Evolutionary conservation across 92 coral and sea anemone genomes (phyloP).

Genomic region (Palythoa grandiflora): DNA sequence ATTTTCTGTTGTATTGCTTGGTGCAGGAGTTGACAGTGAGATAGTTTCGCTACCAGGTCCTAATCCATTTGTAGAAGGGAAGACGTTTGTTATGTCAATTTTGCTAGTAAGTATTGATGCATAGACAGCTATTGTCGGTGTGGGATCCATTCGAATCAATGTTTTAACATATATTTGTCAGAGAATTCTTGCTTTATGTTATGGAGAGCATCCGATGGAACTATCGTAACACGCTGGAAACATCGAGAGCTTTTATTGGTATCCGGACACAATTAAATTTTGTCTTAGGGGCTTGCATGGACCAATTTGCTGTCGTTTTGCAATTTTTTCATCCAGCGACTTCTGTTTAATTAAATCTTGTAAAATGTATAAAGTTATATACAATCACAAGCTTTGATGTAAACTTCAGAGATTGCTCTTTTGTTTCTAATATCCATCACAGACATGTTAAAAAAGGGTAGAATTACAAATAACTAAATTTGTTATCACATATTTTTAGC

Average conservation of each 20-base stretch:
- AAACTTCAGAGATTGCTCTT: not conserved
- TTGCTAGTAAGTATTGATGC: not conserved
- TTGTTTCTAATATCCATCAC: too few relatives aligned
- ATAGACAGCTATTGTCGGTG: not conserved
- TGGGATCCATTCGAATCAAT: not conserved
- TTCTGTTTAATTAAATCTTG: not conserved
- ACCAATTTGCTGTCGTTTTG: not conserved
- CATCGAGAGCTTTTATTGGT: conserved; percentile 7
- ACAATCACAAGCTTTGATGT: not conserved
- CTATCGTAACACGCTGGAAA: not conserved
- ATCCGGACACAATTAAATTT: conserved; percentile 37
- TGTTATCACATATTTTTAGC: too few relatives aligned
- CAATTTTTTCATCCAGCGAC: not conserved
- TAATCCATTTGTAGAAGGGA: not conserved
- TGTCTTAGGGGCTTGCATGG: not conserved
- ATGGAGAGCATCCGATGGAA: not conserved
- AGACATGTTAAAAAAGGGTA: too few relatives aligned
- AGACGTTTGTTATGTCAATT: not conserved
- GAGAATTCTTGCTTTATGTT: not conserved
- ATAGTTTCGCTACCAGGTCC: not conserved
- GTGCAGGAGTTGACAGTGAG: not conserved
- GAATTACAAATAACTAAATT: too few relatives aligned
- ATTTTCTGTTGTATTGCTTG: not conserved
- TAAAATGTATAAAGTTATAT: not conserved
- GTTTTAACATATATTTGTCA: not conserved